phyloP scores from a whole-genome alignment of 35 echinoderm and acorn worm species.

The Ophiothrix spiculata region DNA sequence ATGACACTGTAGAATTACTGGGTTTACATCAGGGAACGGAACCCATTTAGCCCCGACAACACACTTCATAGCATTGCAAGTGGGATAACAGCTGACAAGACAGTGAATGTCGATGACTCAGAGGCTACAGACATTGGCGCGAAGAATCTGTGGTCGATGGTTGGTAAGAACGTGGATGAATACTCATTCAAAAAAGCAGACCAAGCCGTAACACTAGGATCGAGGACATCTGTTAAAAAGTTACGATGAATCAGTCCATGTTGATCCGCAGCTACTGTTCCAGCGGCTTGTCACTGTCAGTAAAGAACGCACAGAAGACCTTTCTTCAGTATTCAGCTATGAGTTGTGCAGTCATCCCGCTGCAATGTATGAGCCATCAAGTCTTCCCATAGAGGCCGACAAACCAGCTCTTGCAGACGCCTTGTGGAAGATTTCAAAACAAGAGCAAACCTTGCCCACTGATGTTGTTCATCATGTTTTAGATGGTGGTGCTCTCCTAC shows the following conservation, averaged over 20 bases:
- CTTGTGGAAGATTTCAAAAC: too few species aligned
- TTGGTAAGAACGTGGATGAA: background rate
- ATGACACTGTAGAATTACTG: background rate
- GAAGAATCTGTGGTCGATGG: background rate
- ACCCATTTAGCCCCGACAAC: background rate
- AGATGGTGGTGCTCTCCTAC: background rate
- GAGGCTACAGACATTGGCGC: background rate
- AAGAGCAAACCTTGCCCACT: too few species aligned
- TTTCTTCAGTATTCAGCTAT: conserved; percentile 46
- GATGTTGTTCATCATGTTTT: background rate
- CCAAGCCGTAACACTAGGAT: background rate
- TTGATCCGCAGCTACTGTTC: conserved; percentile 70
- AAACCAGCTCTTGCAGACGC: conserved; percentile 54
- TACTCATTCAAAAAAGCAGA: background rate
- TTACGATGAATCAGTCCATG: conserved; percentile 21
- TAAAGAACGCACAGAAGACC: background rate
- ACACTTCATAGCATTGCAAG: too few species aligned
- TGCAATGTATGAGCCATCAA: conserved; percentile 52
- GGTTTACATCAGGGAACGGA: background rate
- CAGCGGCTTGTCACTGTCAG: conserved; percentile 51
- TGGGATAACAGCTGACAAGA: background rate
- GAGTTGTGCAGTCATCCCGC: conserved; percentile 75
- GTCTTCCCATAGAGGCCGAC: conserved; percentile 9
- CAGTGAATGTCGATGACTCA: background rate
- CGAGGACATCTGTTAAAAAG: background rate